A percentile compares a stretch with the other conserved stretches of the same genome.
phyloP scores from a whole-genome alignment of 1,140 invertebrate genomes.

The Zaprionus ghesquierei region DNA sequence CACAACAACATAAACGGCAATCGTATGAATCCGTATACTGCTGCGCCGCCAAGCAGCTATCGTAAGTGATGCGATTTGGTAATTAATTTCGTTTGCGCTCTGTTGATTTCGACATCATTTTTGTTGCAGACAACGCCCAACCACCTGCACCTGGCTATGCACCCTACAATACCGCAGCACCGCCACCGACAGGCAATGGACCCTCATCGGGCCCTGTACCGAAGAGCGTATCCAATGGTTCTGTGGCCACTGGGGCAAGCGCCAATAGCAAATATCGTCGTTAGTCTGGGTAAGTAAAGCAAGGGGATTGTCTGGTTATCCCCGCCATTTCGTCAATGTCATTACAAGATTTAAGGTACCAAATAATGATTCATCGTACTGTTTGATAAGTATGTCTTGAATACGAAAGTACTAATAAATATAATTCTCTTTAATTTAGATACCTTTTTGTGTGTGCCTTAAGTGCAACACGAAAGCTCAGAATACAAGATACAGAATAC shows the following conservation, averaged over 20 bases:
- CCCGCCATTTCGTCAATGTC: conserved; percentile 22
- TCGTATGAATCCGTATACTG: conserved; percentile 83
- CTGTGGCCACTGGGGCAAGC: conserved; percentile 61
- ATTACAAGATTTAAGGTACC: conserved; percentile 40
- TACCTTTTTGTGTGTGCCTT: conserved; percentile 76
- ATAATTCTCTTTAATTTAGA: conserved; percentile 82
- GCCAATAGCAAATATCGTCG: conserved; percentile 74
- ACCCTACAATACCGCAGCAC: conserved; percentile 53
- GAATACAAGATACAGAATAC: conserved; percentile 52
- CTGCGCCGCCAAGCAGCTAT: conserved; percentile 65
- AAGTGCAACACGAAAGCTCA: conserved; percentile 68
- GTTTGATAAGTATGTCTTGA: conserved; percentile 43
- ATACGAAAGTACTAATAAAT: conserved; percentile 59
- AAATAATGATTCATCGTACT: conserved; percentile 38
- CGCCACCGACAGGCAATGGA: conserved; percentile 54
- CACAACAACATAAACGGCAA: conserved; percentile 84
- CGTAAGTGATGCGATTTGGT: conserved; percentile 32
- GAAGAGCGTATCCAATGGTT: conserved; percentile 56
- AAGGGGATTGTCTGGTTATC: conserved; percentile 2
- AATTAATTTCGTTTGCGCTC: neutral
- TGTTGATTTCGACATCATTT: neutral
- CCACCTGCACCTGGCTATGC: conserved; percentile 48
- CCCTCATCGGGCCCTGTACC: conserved; percentile 37
- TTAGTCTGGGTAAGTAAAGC: conserved; percentile 54
- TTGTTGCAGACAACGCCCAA: conserved; percentile 47